Evolutionary conservation across 2,797 vertebrate genomes (phyloP).

Genomic region (Myripristis jacobus): DNA sequence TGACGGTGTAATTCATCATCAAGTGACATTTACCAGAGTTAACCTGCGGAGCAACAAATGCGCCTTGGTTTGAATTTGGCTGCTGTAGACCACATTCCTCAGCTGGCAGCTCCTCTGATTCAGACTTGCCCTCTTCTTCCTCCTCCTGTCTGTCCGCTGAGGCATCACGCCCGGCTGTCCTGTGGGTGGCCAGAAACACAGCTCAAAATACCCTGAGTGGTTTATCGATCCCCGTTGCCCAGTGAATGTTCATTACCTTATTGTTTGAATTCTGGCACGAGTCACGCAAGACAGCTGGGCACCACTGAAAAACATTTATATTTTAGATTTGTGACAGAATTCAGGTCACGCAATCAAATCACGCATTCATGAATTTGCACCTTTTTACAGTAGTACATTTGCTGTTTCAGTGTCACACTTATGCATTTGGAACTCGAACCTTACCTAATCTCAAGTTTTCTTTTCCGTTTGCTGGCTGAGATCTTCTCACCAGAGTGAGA

Average conservation of each 20-base stretch:
- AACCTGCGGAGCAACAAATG: conserved; percentile 6
- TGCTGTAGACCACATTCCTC: conserved; percentile 4
- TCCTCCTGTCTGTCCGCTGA: conserved; percentile 10
- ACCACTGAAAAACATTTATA: conserved; percentile 58
- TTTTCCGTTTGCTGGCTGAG: conserved; percentile 49
- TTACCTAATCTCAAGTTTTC: conserved; percentile 49
- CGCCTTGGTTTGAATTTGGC: conserved; percentile 46
- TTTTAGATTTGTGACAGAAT: not conserved
- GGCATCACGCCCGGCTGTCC: conserved; percentile 11
- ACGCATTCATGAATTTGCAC: not conserved
- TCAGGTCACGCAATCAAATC: too few species aligned
- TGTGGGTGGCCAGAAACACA: conserved; percentile 32
- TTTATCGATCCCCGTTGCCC: not conserved
- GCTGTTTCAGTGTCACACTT: not conserved
- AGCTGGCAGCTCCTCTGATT: conserved; percentile 24
- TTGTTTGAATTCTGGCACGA: conserved; percentile 43
- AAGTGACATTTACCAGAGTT: not conserved
- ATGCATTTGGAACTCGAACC: not conserved
- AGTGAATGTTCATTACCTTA: conserved; percentile 70
- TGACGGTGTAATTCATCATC: not conserved
- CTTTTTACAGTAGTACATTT: not conserved
- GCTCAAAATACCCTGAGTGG: not conserved
- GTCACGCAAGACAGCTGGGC: conserved; percentile 60
- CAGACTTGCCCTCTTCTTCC: conserved; percentile 43
- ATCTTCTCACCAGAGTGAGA: conserved; percentile 31